Evolutionary conservation across 2,113 vertebrate genomes (phyloP).

Genomic region (Azemiops feae): DNA sequence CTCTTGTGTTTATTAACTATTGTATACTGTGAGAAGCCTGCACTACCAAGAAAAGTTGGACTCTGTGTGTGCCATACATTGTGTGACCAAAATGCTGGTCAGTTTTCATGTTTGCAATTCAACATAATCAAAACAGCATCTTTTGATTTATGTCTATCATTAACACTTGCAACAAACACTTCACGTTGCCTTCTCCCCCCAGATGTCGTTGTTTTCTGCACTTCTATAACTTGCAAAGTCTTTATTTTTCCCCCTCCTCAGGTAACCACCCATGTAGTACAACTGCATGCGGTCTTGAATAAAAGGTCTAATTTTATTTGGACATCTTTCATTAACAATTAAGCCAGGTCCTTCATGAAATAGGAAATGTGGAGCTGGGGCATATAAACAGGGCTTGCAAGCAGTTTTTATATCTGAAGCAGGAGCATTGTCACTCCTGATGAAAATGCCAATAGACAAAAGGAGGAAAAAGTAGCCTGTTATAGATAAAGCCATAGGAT

Average conservation of each 20-base stretch:
- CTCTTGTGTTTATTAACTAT: constrained; percentile 77
- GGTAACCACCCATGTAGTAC: constrained; percentile 59
- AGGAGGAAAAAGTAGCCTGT: constrained; percentile 17
- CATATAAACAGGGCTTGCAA: constrained; percentile 25
- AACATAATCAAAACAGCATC: constrained; percentile 53
- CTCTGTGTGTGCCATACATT: neutral
- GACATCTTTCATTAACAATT: constrained; percentile 53
- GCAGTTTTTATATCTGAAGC: constrained; percentile 17
- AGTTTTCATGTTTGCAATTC: constrained; percentile 45
- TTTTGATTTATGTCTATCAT: constrained; percentile 55
- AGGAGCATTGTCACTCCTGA: constrained; percentile 37
- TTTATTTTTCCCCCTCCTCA: constrained; percentile 48
- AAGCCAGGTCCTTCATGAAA: constrained; percentile 34
- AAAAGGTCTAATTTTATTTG: constrained; percentile 56
- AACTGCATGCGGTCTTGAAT: constrained; percentile 57
- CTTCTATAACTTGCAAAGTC: constrained; percentile 55
- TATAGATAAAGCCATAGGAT: constrained; percentile 54
- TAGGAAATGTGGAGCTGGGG: constrained; percentile 27
- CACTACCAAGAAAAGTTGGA: neutral
- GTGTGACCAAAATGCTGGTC: constrained; percentile 48
- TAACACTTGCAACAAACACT: constrained; percentile 46
- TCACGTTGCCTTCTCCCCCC: constrained; percentile 31
- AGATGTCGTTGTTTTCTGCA: constrained; percentile 50
- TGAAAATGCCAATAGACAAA: constrained; percentile 59
- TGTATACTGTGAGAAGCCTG: constrained; percentile 59